A percentile compares a stretch with the other conserved stretches of the same genome.
These are phyloP conservation scores for Gallinago nigripennis DNA, from an alignment of 2,797 vertebrate genomes.

Conservation along the genomic window DNA sequence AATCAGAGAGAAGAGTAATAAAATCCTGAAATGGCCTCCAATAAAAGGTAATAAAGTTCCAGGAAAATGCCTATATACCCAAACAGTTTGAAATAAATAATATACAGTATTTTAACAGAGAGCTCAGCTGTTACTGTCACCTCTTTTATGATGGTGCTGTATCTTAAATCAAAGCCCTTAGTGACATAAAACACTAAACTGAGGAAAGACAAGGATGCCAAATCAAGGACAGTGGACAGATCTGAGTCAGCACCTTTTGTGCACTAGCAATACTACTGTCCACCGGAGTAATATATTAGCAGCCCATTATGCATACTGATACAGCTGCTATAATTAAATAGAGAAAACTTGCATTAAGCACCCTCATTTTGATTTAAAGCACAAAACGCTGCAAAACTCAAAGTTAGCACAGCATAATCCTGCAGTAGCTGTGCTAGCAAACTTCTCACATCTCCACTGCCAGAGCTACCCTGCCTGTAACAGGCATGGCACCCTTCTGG, in stretches of 20 bases:
- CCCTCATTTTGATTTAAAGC: constrained; percentile 24
- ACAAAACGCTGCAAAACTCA: not conserved
- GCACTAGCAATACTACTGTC: not conserved
- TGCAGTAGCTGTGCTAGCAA: not conserved
- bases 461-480: not conserved
- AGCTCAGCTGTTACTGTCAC: constrained; percentile 59
- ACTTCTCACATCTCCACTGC: not conserved
- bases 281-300: constrained; percentile 15
- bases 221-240: constrained; percentile 56
- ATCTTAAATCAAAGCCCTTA: constrained; percentile 58
- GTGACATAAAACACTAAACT: constrained; percentile 39
- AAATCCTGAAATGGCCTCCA: constrained; percentile 56
- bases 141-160: constrained; percentile 40
- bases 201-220: constrained; percentile 62
- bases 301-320: constrained; percentile 49
- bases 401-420: not conserved
- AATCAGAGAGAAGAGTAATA: constrained; percentile 65
- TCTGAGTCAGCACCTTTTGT: constrained; percentile 65
- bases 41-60: constrained; percentile 65
- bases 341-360: not conserved
- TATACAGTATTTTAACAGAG: constrained; percentile 47
- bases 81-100: constrained; percentile 68
- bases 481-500: not conserved
- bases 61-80: constrained; percentile 46
- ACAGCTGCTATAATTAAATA: constrained; percentile 36